A percentile compares a stretch with the other conserved stretches of the same genome.
Conservation (phyloP, 2,888 invertebrate species). For the Caenorhabditis wallacei region DNA sequence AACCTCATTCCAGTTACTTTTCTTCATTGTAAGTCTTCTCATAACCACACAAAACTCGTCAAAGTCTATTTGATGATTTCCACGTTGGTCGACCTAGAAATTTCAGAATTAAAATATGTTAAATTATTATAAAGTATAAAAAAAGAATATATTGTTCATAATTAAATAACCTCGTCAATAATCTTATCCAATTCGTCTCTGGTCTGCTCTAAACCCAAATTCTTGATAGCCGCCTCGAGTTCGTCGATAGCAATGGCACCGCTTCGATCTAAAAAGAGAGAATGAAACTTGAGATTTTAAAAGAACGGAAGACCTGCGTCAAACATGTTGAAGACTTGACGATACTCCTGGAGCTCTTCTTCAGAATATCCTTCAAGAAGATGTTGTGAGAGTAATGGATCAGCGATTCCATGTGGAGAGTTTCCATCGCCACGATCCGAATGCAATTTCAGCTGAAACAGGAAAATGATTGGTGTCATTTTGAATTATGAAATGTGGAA, state of each 20-base stretch:
- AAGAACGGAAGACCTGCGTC: conserved; percentile 74
- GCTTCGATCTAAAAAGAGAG: conserved; percentile 68
- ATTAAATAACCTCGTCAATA: conserved; percentile 77
- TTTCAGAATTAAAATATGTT: background rate
- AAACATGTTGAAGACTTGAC: conserved; percentile 83
- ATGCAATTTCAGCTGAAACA: conserved; percentile 75
- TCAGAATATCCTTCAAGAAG: conserved; percentile 76
- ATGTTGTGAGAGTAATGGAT: conserved; percentile 66
- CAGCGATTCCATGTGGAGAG: conserved; percentile 55
- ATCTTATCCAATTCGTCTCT: conserved; percentile 80
- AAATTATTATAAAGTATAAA: no score
- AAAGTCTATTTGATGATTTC: conserved; percentile 83
- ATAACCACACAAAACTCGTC: conserved; percentile 80
- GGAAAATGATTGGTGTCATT: background rate
- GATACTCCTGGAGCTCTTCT: conserved; percentile 81
- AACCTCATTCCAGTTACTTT: conserved; percentile 81
- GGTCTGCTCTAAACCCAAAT: conserved; percentile 80
- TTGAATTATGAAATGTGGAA: background rate
- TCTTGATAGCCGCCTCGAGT: conserved; percentile 80
- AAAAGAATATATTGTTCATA: no score
- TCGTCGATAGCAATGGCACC: conserved; percentile 76
- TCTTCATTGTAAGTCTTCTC: conserved; percentile 80
- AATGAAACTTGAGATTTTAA: conserved; percentile 35
- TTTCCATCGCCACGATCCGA: conserved; percentile 74
- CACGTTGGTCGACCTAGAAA: conserved; percentile 79